Conservation (phyloP, 2,797 vertebrate species). For the Hapalemur alaotrensis region DNA sequence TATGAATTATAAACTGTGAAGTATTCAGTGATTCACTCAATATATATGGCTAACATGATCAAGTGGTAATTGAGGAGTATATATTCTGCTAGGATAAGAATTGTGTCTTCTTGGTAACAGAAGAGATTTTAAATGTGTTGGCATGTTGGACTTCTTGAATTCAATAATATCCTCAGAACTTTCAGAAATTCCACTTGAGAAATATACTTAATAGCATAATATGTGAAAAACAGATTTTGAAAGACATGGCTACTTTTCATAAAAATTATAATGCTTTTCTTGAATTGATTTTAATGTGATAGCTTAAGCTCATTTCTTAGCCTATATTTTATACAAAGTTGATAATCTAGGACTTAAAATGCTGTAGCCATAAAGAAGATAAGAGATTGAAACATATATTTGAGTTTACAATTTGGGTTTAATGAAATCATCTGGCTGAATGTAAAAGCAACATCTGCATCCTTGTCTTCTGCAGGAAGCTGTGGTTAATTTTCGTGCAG, state of each 20-base stretch:
- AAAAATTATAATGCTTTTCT: neutral
- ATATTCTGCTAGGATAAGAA: neutral
- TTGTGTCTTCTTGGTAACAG: neutral
- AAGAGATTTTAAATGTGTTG: neutral
- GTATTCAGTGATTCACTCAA: neutral
- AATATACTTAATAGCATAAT: neutral
- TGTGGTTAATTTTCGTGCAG: constrained; percentile 37
- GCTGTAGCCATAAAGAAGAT: neutral
- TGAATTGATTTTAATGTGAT: neutral
- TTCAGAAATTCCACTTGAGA: constrained; percentile 1
- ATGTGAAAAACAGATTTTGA: neutral
- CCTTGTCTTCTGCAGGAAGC: constrained; percentile 22
- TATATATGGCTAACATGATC: neutral
- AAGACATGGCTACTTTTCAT: neutral
- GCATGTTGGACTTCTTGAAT: neutral
- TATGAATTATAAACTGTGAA: neutral
- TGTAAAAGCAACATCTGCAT: constrained; percentile 62
- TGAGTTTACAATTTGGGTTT: constrained; percentile 50
- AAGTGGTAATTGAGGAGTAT: neutral
- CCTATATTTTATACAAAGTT: neutral
- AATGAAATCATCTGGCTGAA: constrained; percentile 49
- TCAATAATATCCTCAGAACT: neutral
- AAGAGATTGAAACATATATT: constrained; percentile 28
- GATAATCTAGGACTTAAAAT: constrained; percentile 13
- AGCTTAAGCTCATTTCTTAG: constrained; percentile 1